Percentiles rank a stretch among this genome's conserved stretches.
These are phyloP conservation scores for Enteromius treurensis DNA, from an alignment of 2,797 vertebrate genomes.

Conservation along the genomic window DNA sequence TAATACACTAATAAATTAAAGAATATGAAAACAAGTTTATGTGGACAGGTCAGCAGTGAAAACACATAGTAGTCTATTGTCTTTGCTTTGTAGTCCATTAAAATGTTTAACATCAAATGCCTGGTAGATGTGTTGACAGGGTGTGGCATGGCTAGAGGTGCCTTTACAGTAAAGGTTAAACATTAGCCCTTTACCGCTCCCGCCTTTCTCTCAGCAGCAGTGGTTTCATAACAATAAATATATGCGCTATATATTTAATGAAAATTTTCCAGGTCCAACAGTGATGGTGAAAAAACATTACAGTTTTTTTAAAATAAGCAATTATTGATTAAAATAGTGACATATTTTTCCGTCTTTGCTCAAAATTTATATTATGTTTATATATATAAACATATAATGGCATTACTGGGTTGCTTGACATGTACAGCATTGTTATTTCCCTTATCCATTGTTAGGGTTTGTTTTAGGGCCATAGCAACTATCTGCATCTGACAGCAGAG, in stretches of 20 bases:
- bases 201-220: not conserved
- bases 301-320: not conserved
- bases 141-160: not conserved
- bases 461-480: constrained; percentile 42
- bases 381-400: not conserved
- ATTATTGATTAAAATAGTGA: not conserved
- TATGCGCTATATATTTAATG: not conserved
- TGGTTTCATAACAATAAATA: not conserved
- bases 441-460: constrained; percentile 5
- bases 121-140: not conserved
- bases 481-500: constrained; percentile 33
- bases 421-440: constrained; percentile 20
- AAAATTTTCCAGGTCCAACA: not conserved
- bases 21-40: not conserved
- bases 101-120: not conserved
- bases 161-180: not conserved
- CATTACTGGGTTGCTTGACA: not conserved
- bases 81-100: not conserved
- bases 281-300: not conserved
- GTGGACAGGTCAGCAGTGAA: not conserved
- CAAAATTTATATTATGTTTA: not conserved
- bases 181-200: not conserved
- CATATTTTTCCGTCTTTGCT: not conserved
- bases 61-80: not conserved
- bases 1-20: too few species aligned